Percentiles rank a stretch among this genome's conserved stretches.
Evolutionary conservation across 2,113 vertebrate genomes (phyloP).

Genomic region (Chauna torquata): DNA sequence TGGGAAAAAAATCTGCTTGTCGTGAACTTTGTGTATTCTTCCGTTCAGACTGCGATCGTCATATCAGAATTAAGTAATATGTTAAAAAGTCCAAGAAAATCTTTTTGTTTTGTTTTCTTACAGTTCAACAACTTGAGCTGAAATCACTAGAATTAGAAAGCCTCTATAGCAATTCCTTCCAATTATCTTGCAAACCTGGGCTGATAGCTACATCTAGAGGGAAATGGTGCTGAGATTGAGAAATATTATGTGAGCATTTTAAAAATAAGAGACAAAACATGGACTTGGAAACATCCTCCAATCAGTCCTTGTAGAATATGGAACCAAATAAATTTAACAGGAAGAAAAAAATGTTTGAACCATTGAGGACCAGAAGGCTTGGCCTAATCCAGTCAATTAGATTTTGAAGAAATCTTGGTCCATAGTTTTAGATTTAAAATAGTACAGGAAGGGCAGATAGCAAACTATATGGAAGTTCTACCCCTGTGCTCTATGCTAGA

Average conservation of each 20-base stretch:
- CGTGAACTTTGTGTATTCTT: constrained; percentile 21
- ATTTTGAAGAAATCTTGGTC: background rate
- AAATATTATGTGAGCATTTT: background rate
- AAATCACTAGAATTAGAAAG: background rate
- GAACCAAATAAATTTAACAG: background rate
- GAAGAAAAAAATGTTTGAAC: background rate
- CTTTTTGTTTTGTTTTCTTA: background rate
- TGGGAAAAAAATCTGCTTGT: background rate
- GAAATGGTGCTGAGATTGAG: background rate
- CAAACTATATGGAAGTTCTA: background rate
- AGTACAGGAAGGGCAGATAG: background rate
- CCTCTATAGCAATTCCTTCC: background rate
- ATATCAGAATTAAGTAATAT: background rate
- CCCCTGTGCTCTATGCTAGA: background rate
- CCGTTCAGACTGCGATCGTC: constrained; percentile 10
- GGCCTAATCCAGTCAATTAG: background rate
- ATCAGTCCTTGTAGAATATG: background rate
- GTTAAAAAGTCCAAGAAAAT: background rate
- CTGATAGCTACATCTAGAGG: background rate
- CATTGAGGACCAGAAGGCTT: background rate
- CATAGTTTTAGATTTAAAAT: background rate
- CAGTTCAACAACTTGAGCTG: background rate
- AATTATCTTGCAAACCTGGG: background rate
- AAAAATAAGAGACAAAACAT: background rate
- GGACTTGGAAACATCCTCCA: background rate